Evolutionary conservation across 2,888 invertebrate species (phyloP), one percentile per base, ranked within the genome.

Genomic region (Phragmatobia fuliginosa): DNA sequence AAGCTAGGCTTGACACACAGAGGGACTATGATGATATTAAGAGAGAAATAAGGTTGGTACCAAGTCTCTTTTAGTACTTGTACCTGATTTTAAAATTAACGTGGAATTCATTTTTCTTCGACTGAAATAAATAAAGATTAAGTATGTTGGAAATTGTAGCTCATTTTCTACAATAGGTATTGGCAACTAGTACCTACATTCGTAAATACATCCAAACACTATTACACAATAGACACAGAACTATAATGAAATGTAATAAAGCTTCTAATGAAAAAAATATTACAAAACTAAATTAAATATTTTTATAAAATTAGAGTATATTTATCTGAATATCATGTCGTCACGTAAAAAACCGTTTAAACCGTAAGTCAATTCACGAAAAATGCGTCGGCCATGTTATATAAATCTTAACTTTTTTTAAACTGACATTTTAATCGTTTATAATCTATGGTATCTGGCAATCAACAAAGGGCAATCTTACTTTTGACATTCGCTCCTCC

Each of bases 1-100:
- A 99, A 92, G 97, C 97, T 67, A 96, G 97, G 88, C 96, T 99
- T 77, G 98, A 98, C 86, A 96, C 96, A 76, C 99, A 99, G 92
- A 96, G 97, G 83, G 99, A 99, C 95, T 99, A 99, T 91, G 98
- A 99, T 75, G 99, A 99, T 82, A 96, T 99, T 85, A 99, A 98
- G 93, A 95, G 98, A 84, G 99, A 99, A 95, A 96, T 99, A 88
- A 97, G 96, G 97, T 97, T 87, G 91, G 92, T 89, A 76, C 3
- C 25, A 4, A 31, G 10, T 8, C 28, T 31, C 16, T 28, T 28
- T 6, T 45, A 21, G 5, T 45, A 7, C 6, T 41, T n/a, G n/a
- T n/a, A n/a, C n/a, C n/a, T n/a, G n/a, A n/a, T n/a, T n/a, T n/a
- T n/a, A n/a, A n/a, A n/a, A n/a, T n/a, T n/a, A n/a, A n/a, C n/a